These are phyloP conservation scores for Temnothorax curvispinosus DNA, from an alignment of 1,140 invertebrate species.

Conservation along the genomic window DNA sequence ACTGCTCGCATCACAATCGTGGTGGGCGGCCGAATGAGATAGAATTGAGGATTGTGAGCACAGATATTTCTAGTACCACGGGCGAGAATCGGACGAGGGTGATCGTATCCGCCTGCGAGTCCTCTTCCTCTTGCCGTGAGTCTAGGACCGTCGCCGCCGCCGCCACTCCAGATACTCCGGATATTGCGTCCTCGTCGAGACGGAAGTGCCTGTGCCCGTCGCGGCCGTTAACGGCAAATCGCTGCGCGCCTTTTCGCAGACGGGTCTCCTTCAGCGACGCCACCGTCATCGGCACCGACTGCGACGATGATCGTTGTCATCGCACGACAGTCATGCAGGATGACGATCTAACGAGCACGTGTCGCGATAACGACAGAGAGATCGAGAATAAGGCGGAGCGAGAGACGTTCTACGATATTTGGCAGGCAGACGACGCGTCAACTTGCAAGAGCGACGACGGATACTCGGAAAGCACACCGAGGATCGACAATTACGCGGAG, in stretches of 20 bases:
- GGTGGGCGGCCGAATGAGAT: conserved; percentile 37
- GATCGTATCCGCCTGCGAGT: conserved; percentile 49
- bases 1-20: conserved; percentile 37
- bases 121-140: conserved; percentile 6
- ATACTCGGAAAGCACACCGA: conserved; percentile 62
- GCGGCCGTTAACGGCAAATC: conserved; percentile 70
- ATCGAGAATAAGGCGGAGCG: conserved; percentile 28
- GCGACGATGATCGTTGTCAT: conserved; percentile 35
- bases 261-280: conserved; percentile 76
- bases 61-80: conserved; percentile 71
- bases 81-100: conserved; percentile 45
- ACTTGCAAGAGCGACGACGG: conserved; percentile 63
- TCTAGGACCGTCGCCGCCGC: not conserved
- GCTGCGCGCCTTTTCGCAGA: conserved; percentile 64
- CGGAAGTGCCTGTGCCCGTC: conserved; percentile 72
- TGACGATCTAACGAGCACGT: conserved; percentile 30
- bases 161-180: not conserved
- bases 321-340: conserved; percentile 53
- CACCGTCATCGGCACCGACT: conserved; percentile 51
- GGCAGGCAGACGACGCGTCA: conserved; percentile 62
- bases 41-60: conserved; percentile 67
- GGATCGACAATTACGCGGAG: conserved; percentile 47
- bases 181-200: conserved; percentile 44
- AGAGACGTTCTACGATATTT: conserved; percentile 60
- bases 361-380: conserved; percentile 23